Evolutionary conservation across 2,888 invertebrate species (phyloP).

Genomic region (Hydrotaea diabolus): DNA sequence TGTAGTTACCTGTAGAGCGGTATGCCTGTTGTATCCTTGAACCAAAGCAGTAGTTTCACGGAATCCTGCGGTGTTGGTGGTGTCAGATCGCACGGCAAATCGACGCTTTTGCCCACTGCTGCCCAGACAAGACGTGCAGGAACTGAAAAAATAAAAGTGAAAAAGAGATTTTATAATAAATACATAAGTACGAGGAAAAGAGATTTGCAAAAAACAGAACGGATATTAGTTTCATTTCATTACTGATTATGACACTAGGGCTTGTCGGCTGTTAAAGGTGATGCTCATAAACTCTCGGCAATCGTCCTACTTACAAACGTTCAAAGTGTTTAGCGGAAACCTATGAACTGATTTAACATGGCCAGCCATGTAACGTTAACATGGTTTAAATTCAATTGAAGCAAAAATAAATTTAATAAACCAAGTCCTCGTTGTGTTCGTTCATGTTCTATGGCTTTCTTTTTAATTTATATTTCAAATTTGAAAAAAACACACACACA

Average conservation of each 20-base stretch:
- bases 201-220: slow-evolving; percentile 17
- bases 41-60: slow-evolving; percentile 94
- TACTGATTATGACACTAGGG: slow-evolving; percentile 37
- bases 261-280: background rate
- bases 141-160: slow-evolving; percentile 81
- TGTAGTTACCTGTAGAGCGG: slow-evolving; percentile 90
- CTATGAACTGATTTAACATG: background rate
- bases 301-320: background rate
- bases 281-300: background rate
- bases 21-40: slow-evolving; percentile 91
- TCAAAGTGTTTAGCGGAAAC: background rate
- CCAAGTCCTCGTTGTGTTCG: slow-evolving; percentile 25
- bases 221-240: slow-evolving; percentile 58
- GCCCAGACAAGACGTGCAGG: slow-evolving; percentile 88
- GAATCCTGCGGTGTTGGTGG: slow-evolving; percentile 86
- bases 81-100: slow-evolving; percentile 91
- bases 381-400: slow-evolving; percentile 51
- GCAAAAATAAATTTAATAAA: slow-evolving; percentile 47
- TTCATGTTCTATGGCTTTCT: slow-evolving; percentile 50
- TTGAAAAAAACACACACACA: background rate
- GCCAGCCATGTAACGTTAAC: slow-evolving; percentile 28
- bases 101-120: slow-evolving; percentile 87
- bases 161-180: slow-evolving; percentile 39
- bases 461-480: slow-evolving; percentile 46
- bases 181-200: background rate